Evolutionary conservation across 2,113 vertebrate genomes (phyloP), one percentile per base, ranked within the genome.

Genomic region (Erinaceus europaeus): DNA sequence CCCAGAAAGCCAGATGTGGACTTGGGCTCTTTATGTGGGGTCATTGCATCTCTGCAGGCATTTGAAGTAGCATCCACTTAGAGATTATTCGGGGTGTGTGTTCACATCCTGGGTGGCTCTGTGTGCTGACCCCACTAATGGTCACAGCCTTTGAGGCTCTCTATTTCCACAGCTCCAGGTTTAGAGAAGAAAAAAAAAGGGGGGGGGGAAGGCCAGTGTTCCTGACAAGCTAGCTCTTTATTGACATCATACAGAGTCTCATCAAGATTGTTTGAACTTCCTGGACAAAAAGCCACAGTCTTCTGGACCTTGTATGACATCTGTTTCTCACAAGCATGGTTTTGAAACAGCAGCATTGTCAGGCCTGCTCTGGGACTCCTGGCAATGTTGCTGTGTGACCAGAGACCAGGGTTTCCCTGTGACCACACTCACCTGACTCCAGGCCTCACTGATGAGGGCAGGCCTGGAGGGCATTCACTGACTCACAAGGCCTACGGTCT

Each of bases 101-200:
- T 23, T 21, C 3, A 17, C 13, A 14, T 40, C 52, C 64, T 34
- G 23, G 21, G 29, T 15, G 7, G 72, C 23, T 61, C 1, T 0
- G 4, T 7, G 11, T 1, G 27, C 50, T 42, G 6, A 0, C 9
- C 46, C 23, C 13, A 48, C 53, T 25, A 23, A 20, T 9, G 15
- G n/a, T 29, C 13, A 8, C n/a, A 2, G 48, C 21, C 67, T 14
- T 8, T 0, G 0, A 18, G 48, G 42, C 9, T 25, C 53, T 21
- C 2, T 34, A 29, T 17, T 52, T 52, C 48, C 46, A 34, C 55
- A 48, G 46, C 61, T 59, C 18, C 57, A 12, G 5, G 57, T 38
- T 18, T 18, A 53, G 61, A n/a, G n/a, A n/a, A n/a, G n/a, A n/a
- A n/a, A n/a, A n/a, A n/a, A n/a, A n/a, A n/a, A n/a, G n/a, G 55